Conservation (phyloP, 2,113 vertebrate genomes). For the Peromyscus maniculatus region DNA sequence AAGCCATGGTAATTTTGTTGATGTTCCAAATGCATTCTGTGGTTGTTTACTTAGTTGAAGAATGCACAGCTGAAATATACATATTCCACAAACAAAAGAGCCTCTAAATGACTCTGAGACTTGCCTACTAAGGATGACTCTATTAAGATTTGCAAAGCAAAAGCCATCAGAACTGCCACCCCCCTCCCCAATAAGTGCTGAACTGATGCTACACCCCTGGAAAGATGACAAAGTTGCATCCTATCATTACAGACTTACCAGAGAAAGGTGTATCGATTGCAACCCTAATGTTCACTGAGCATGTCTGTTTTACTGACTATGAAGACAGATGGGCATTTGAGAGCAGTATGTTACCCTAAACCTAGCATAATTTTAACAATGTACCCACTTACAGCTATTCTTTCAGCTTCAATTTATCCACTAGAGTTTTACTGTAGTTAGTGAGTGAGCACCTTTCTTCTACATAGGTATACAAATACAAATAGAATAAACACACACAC, state of each 20-base stretch:
- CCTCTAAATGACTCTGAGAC: background rate
- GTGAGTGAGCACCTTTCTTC: background rate
- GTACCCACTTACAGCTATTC: background rate
- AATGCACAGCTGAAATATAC: background rate
- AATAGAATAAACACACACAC: background rate
- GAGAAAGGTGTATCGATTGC: background rate
- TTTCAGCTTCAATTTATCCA: background rate
- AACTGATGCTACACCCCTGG: background rate
- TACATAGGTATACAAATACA: background rate
- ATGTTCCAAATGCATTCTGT: background rate
- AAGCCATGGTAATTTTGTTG: background rate
- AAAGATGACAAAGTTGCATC: background rate
- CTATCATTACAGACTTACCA: background rate
- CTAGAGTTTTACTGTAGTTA: background rate
- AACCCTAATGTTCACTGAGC: background rate
- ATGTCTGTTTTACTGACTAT: background rate
- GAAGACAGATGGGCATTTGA: background rate
- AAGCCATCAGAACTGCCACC: background rate
- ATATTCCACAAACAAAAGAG: background rate
- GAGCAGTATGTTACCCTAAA: background rate
- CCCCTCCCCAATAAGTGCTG: background rate
- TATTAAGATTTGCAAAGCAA: background rate
- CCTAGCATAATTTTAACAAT: background rate
- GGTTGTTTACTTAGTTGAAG: background rate
- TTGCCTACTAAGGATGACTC: background rate